Evolutionary conservation across 2,888 invertebrate genomes (phyloP), one percentile per base, ranked within the genome.

Genomic region (Sympetrum striolatum): DNA sequence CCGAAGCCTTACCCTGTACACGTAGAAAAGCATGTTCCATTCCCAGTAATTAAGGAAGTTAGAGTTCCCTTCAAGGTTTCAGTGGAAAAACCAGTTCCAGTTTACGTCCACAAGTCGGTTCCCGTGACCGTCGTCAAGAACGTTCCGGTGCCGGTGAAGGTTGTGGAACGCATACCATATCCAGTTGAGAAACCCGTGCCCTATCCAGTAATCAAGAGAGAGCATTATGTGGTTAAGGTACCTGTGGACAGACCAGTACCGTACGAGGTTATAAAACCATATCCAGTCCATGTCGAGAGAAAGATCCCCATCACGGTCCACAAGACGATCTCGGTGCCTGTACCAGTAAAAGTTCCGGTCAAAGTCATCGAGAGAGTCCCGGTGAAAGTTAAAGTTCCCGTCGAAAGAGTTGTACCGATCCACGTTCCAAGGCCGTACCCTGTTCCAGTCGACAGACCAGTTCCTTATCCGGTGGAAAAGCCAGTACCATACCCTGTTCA

Each of bases 1-100:
- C 86, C 86, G 0, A 86, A 86, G 35, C 86, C 86, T 0, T 86
- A 86, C 60, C 64, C 86, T 60, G 86, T 86, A 8, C 35, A 86
- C 4, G 86, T 86, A 1, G 86, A 60, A 37, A 86, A 86, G 37
- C 58, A 39, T n/a, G 64, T 86, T 18, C 86, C 86, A 10, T 86
- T 37, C n/a, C 86, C 86, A 10, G 86, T 86, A 4, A 60, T 86
- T 12, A 58, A 60, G 2, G 86, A 86, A 37, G 64, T 86, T 10
- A 58, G n/a, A n/a, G 37, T 86, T 2, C 86, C 86, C 2, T 3
- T 86, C 60, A 60, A 86, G 37, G 37, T 86, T 1, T 37, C 60
- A 0, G 86, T 86, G n/a, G 86, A 86, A 4, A 37, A n/a, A 8
- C 86, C 86, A 6, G 37, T 37, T 86, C 37, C 86, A 0, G 64